Evolutionary conservation across 2,888 invertebrate species (phyloP), one percentile per base, ranked within the genome.

Genomic region (Perizoma affinitatum): DNA sequence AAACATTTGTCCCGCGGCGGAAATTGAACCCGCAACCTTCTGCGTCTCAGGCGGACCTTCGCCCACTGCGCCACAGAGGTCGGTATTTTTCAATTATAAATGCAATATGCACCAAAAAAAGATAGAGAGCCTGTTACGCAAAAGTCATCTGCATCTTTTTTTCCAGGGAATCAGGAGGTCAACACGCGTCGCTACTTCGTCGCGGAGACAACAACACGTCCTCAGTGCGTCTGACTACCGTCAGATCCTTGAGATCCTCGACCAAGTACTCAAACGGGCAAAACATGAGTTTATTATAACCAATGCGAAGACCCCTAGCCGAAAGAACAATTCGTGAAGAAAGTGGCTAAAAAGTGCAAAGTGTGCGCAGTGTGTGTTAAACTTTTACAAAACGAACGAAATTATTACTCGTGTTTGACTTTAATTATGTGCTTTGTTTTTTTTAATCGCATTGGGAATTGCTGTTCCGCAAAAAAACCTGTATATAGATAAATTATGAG

Each of bases 151-250:
- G 8, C 40, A 49, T 6, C 36, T 42, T 50, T 55, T n/a, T 51
- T 60, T 43, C n/a, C 82, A 91, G 91, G 69, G 89, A 91, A 67
- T 90, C 90, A 0, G 88, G 86, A 9, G 89, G 86, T 0, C 81
- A 80, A 2, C 90, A 87, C n/a, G 88, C 88, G 0, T 92, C 91
- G 0, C 70, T 87, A 2, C 75, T 89, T 0, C 85, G 90, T 0
- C 85, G 90, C 1, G 87, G 88, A 0, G 90, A 91, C 62, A 84
- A 85, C 63, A 88, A 85, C 58, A 90, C 88, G 0, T 91, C 91
- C 0, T 91, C 91, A 10, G 80, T 90, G 1, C 76, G 91, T 47
- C 68, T 90, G 56, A 91, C 90, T 0, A 88, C 90, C 0, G 83
- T 90, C 46, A 71, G 90, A 9, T 90, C 90, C 0, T 64, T 88